Conservation (phyloP, 2,888 invertebrate genomes). For the Apamea monoglypha region DNA sequence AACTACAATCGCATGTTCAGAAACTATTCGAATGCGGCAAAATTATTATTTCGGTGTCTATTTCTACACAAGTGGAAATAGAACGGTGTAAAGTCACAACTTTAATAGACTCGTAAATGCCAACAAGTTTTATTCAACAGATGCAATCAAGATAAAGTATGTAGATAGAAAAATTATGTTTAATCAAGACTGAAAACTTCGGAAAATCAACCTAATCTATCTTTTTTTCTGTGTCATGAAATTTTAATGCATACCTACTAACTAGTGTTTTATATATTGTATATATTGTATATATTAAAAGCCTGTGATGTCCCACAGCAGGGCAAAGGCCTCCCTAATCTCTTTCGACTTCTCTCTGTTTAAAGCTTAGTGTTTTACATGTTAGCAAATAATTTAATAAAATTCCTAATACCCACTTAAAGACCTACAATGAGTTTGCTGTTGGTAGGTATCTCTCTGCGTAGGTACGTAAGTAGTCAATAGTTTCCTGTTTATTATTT, state of each 20-base stretch:
- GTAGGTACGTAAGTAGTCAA: no score
- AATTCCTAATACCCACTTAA: background rate
- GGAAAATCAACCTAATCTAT: background rate
- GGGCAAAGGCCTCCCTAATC: no score
- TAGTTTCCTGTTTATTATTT: no score
- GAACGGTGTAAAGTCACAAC: constrained; percentile 41
- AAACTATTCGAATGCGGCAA: constrained; percentile 82
- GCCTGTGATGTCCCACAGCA: no score
- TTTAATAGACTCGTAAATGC: constrained; percentile 42
- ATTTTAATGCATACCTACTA: background rate
- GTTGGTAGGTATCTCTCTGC: background rate
- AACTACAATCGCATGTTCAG: constrained; percentile 84
- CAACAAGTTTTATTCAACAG: constrained; percentile 35
- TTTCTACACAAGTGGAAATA: constrained; percentile 64
- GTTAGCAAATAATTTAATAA: background rate
- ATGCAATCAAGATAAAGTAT: constrained; percentile 43
- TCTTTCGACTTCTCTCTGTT: no score
- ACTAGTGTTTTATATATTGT: background rate
- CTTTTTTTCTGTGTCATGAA: background rate
- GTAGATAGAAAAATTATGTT: background rate
- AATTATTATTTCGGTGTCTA: constrained; percentile 79
- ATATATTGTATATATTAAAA: no score
- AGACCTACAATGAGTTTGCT: background rate
- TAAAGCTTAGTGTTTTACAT: background rate
- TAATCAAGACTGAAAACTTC: background rate